Base-by-base conservation (phyloP, 2,888 invertebrate species). In the Disparrhopalites patrizii region DNA sequence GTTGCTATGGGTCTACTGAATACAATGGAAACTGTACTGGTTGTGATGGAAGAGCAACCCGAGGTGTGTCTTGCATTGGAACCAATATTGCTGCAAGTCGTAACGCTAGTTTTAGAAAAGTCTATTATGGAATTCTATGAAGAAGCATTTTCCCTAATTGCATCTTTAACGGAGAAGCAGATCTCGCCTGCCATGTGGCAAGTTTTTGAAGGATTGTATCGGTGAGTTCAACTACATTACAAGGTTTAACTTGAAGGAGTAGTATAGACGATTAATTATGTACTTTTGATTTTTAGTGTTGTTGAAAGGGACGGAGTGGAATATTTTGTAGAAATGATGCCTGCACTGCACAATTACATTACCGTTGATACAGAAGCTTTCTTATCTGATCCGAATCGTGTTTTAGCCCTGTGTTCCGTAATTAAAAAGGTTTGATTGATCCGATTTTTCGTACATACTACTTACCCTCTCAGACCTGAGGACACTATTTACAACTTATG, bases 281-380 rank as follows among this genome's bases (percentile, higher is more conserved):
- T n/a, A n/a, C n/a, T n/a, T n/a, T n/a, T 27, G 18, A 20, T 50
- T 40, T 67, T 61, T 67, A 74, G 74, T 40, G 88, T 94, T 73
- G 95, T 97, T 78, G 90, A 93, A 81, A 92, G 93, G 77, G 94
- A 96, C 79, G 95, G 94, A 47, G 86, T 89, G 64, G 97, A 97
- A 78, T 97, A 94, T 82, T 99, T 98, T 80, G 87, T 89, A 68
- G 99, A 99, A 77, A 94, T 99, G 90, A 97, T 98, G 96, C 96
- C 98, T 0, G 91, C 94, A 5, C 83, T 99, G 31, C 96, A 99
- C 81, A 97, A 98, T 81, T 99, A 96, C 80, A 88, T 99, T 60
- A 95, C 94, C 0, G 90, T 97, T 2, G 98, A 98, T 79, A 94
- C 95, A 0, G 87, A 89, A 66, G 91, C 92, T 15, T 98, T 99